phyloP scores from a whole-genome alignment of 2,113 vertebrate genomes.

The human (Homo sapiens) region GRCh38 chr17:5791501-5792000 shows the following conservation, averaged over 20 bases:
- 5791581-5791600: neutral
- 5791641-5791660: neutral
- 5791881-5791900: neutral
- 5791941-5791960: neutral
- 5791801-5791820: neutral
- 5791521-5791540: neutral
- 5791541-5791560: neutral
- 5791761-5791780: neutral
- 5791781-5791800: rapidly evolving
- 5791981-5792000: neutral
- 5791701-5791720: neutral
- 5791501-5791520: neutral
- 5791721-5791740: neutral
- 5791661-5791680: neutral
- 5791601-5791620: neutral
- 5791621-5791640: neutral
- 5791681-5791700: neutral
- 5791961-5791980: neutral
- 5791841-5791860: neutral
- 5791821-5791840: neutral
- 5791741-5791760: too few species aligned
- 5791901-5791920: neutral
- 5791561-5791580: neutral
- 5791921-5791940: neutral
- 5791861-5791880: neutral